Evolutionary conservation across 2,888 invertebrate genomes (phyloP).

Genomic region (Barypeithes pellucidus): DNA sequence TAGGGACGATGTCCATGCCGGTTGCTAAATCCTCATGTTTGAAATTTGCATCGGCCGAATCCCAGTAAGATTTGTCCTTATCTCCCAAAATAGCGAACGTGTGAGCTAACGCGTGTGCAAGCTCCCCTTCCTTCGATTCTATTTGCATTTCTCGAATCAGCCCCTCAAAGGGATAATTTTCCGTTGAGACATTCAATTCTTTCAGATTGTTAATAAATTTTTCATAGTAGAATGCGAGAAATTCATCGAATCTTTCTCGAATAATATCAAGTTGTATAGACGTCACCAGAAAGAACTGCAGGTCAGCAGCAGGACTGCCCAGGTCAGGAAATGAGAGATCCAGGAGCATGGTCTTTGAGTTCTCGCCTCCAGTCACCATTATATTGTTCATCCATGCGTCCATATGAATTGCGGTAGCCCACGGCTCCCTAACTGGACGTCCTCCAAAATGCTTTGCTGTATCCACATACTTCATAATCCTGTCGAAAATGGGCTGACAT

Average conservation of each 20-base stretch:
- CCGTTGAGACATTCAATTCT: slow-evolving; percentile 29
- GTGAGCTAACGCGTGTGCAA: slow-evolving; percentile 29
- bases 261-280: slow-evolving; percentile 25
- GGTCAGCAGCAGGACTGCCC: slow-evolving; percentile 34
- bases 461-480: slow-evolving; percentile 6
- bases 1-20: neutral
- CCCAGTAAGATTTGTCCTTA: slow-evolving; percentile 30
- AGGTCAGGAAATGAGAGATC: slow-evolving; percentile 32
- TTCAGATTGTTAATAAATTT: slow-evolving; percentile 10
- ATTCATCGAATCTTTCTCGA: slow-evolving; percentile 33
- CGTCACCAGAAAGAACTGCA: slow-evolving; percentile 37
- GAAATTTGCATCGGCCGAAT: slow-evolving; percentile 32
- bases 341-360: slow-evolving; percentile 39
- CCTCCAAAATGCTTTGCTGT: slow-evolving; percentile 15
- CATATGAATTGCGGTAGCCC: slow-evolving; percentile 42
- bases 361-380: slow-evolving; percentile 42
- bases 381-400: slow-evolving; percentile 54
- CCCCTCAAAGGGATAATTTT: slow-evolving; percentile 31
- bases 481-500: slow-evolving; percentile 7
- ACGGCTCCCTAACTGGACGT: slow-evolving; percentile 33
- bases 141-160: slow-evolving; percentile 34
- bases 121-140: slow-evolving; percentile 17
- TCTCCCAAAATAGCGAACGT: slow-evolving; percentile 26
- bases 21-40: neutral
- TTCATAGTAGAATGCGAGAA: slow-evolving; percentile 44